Base-by-base conservation (phyloP, 2,113 vertebrate species). In the Panurus biarmicus region DNA sequence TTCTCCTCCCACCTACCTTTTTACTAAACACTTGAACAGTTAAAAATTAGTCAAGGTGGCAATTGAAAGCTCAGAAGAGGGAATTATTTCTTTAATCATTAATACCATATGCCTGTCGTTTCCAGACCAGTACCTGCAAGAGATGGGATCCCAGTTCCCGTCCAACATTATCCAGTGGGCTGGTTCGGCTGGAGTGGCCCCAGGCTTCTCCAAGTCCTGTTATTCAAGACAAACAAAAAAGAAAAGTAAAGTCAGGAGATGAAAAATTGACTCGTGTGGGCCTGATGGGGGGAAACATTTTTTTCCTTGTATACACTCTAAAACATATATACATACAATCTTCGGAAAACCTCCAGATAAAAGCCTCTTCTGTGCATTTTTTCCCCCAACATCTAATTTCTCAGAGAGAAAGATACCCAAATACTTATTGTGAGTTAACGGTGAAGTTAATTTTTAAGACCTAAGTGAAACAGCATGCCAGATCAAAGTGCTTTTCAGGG, bases 161-260 rank as follows among this genome's bases (percentile, higher is more conserved):
- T 83, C 98, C 98, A 70, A 99, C 98, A 71, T 99, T 99, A 84
- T 99, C 98, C 97, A 99, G 78, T 8, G 98, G 98, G 64, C 98
- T 99, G 73, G 97, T 98, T 69, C 98, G 97, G 94, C 98, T 98
- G 25, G 99, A 98, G 50, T 99, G 99, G 67, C 99, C 99, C 99
- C 99, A 99, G 11, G 99, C 99, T 97, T 99, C 99, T 48, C 99
- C 99, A 2, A 99, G 98, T 82, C 99, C 99, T 99, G 97, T 95
- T 73, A 80, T 85, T 90, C 64, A 65, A 87, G 54, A 97, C 57
- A 97, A 40, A 96, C 26, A 64, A 36, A 76, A 72, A 58, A 62
- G 24, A 48, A 36, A 50, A 51, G 12, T 40, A 61, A 65, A 12
- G 42, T 83, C 54, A 85, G 31, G 83, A 73, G 14, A 65, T 14